Conservation (phyloP, 2,888 invertebrate species). For the Drosophila eohydei region DNA sequence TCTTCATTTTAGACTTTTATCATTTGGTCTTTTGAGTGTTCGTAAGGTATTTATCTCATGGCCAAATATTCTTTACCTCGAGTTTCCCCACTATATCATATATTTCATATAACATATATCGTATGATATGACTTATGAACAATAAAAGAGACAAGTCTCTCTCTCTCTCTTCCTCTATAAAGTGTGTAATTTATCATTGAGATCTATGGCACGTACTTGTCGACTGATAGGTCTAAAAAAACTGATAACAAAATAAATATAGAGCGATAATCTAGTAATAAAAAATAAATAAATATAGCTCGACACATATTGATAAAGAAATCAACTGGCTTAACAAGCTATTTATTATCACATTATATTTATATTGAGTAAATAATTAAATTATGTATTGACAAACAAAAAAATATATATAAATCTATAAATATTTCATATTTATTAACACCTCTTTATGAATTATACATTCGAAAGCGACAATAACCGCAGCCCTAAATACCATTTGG, state of each 20-base stretch:
- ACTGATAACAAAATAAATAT: slow-evolving; percentile 46
- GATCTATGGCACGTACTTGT: slow-evolving; percentile 51
- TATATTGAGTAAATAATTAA: slow-evolving; percentile 23
- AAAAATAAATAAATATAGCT: slow-evolving; percentile 38
- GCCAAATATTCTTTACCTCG: no score
- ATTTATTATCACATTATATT: slow-evolving; percentile 41
- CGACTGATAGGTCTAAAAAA: slow-evolving; percentile 26
- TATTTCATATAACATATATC: not conserved
- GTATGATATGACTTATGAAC: not conserved
- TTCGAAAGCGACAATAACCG: not conserved
- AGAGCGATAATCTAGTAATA: slow-evolving; percentile 42
- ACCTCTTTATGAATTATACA: slow-evolving; percentile 4
- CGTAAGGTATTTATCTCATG: not conserved
- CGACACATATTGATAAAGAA: slow-evolving; percentile 46
- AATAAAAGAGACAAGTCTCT: not conserved
- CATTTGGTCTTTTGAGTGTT: not conserved
- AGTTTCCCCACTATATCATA: not conserved
- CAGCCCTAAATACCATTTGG: slow-evolving; percentile 4
- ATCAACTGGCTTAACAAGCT: slow-evolving; percentile 28
- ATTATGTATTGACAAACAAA: slow-evolving; percentile 1
- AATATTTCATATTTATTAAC: slow-evolving; percentile 1
- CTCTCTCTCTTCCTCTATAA: not conserved
- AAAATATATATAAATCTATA: not conserved
- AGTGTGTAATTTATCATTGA: slow-evolving; percentile 25
- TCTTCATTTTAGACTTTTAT: not conserved